phyloP scores from a whole-genome alignment of 2,888 invertebrate species.

The Phymatocera aterrima region DNA sequence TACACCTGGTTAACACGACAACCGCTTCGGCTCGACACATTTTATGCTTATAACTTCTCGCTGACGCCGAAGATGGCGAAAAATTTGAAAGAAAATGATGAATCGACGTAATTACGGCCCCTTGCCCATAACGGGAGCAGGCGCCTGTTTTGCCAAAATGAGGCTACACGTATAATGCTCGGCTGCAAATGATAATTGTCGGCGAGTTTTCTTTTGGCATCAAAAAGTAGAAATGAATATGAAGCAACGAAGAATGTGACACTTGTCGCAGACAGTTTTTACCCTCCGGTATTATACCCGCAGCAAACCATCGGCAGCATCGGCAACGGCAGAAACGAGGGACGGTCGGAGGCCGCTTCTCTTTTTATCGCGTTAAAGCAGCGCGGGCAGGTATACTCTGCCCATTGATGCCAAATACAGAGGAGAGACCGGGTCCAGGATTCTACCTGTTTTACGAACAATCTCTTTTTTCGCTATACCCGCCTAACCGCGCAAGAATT shows the following conservation, averaged over 20 bases:
- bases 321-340: background rate
- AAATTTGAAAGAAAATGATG: background rate
- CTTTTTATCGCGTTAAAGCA: background rate
- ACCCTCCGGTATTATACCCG: background rate
- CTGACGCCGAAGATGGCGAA: background rate
- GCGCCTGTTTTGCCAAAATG: background rate
- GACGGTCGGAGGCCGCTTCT: conserved; percentile 4
- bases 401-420: conserved; percentile 42
- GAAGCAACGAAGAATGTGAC: conserved; percentile 54
- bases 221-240: conserved; percentile 13
- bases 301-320: no score
- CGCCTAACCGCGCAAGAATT: no score
- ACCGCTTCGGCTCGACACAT: background rate
- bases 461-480: background rate
- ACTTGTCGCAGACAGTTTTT: conserved; percentile 50
- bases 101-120: background rate
- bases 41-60: background rate
- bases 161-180: background rate
- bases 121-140: no score
- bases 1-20: background rate
- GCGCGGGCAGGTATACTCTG: background rate
- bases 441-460: conserved; percentile 33
- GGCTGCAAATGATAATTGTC: background rate
- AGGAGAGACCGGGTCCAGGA: conserved; percentile 18
- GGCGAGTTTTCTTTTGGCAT: background rate